Percentiles rank a stretch among this genome's conserved stretches.
These are phyloP conservation scores for Phacellophora camtschatica DNA, from an alignment of 30 jellyfish, hydroid and myxozoan species.

Conservation along the genomic window DNA sequence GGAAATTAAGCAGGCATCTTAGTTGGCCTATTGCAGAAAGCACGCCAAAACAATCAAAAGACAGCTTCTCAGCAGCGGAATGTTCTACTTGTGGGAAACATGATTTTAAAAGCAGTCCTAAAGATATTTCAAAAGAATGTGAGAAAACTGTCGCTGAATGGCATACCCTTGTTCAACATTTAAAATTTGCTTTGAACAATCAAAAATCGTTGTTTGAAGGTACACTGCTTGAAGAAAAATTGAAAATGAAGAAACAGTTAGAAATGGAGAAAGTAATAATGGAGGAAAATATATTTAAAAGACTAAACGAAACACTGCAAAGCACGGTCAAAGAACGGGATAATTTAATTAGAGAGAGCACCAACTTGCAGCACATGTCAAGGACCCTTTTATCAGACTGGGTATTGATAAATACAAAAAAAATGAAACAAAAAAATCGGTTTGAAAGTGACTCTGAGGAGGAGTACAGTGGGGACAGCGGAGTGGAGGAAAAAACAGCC, in stretches of 20 bases:
- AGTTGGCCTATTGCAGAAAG: constrained; percentile 70
- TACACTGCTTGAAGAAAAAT: constrained; percentile 40
- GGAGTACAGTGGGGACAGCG: constrained; percentile 50
- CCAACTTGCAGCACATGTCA: background rate
- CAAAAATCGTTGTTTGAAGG: constrained; percentile 56
- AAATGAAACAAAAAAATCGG: background rate
- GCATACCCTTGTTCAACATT: constrained; percentile 45
- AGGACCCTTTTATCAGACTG: constrained; percentile 31
- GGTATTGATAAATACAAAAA: constrained; percentile 17
- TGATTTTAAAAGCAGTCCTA: background rate
- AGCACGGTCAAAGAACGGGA: constrained; percentile 38
- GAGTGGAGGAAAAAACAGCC: constrained; percentile 41
- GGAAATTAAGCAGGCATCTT: constrained; percentile 53
- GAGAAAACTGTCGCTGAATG: constrained; percentile 41
- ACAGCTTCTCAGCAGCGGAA: background rate
- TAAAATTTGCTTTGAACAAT: constrained; percentile 52
- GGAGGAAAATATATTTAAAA: constrained; percentile 44
- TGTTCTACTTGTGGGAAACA: background rate
- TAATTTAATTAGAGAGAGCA: constrained; percentile 3
- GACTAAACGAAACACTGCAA: constrained; percentile 23
- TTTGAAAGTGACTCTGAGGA: constrained; percentile 45
- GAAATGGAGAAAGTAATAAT: constrained; percentile 35
- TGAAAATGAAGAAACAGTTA: constrained; percentile 38
- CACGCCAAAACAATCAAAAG: constrained; percentile 46
- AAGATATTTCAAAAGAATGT: background rate